Evolutionary conservation across 1,140 invertebrate species (phyloP).

Genomic region (Drosophila murphyi): DNA sequence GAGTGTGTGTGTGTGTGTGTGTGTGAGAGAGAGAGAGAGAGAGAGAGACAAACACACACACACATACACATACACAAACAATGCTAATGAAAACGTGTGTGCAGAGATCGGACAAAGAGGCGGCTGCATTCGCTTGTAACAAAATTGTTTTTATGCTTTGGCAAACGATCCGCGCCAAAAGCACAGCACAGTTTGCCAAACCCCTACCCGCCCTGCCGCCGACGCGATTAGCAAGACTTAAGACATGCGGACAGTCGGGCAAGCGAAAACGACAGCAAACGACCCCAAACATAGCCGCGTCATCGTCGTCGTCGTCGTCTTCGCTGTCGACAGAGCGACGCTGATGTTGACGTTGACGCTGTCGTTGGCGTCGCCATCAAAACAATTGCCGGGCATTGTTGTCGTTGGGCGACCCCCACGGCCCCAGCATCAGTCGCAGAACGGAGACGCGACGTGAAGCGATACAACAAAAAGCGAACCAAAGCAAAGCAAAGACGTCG

Average conservation of each 20-base stretch:
- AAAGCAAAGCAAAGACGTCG: conserved; percentile 18
- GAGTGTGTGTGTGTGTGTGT: no score
- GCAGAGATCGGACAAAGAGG: conserved; percentile 55
- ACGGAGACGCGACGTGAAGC: neutral
- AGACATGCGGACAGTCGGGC: conserved; percentile 19
- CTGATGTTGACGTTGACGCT: conserved; percentile 5
- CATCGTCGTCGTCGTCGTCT: conserved; percentile 38
- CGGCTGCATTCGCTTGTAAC: conserved; percentile 70
- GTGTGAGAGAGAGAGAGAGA: neutral
- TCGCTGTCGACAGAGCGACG: conserved; percentile 16
- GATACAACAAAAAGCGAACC: neutral
- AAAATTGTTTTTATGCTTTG: conserved; percentile 62
- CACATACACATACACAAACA: conserved; percentile 18
- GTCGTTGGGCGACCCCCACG: conserved; percentile 54
- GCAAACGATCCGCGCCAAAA: conserved; percentile 61
- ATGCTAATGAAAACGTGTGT: conserved; percentile 69
- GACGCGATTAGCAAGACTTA: conserved; percentile 4
- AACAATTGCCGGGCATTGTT: conserved; percentile 78
- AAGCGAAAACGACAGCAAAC: conserved; percentile 49
- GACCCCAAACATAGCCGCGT: conserved; percentile 75
- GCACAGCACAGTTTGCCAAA: conserved; percentile 16
- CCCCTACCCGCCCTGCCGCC: neutral
- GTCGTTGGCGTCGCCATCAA: conserved; percentile 47
- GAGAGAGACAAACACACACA: conserved; percentile 9
- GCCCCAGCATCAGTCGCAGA: conserved; percentile 13